Base-by-base conservation (phyloP, 2,888 invertebrate genomes). In the Clepsis dumicolana region DNA sequence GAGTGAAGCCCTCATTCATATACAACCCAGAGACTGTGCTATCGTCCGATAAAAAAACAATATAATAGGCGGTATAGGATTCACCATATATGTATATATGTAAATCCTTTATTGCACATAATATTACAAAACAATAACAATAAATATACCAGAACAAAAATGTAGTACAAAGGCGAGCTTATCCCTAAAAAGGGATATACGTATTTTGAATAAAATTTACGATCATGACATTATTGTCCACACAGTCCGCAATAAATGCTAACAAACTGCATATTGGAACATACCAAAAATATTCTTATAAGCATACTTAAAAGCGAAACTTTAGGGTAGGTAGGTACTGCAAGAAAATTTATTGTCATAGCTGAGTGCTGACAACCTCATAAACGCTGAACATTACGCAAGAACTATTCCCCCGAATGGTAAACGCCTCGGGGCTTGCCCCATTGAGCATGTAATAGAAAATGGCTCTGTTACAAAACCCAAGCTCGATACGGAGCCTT, bases 341-440 rank as follows among this genome's bases (percentile, higher is more conserved):
- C n/a, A 38, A 35, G 35, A 10, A 8, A 48, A 10, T 12, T 14
- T 12, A 48, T 5, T 48, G 18, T 12, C 21, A 21, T 12, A 10
- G 52, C 41, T 35, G 67, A 70, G 5, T 35, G 48, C 48, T 41
- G 68, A 71, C 69, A 66, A 52, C 63, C 65, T 57, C 63, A 63
- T 41, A 66, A 57, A 71, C 56, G 65, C 65, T 48, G 56, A 71
- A 79, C 66, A 80, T 92, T 90, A 86, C 90, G 85, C 84, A 90
- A 93, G 81, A 82, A 79, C 74, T 77, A 76, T 83, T 87, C 87
- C 88, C 84, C 80, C 85, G 85, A 87, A 88, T 82, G 85, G 84
- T 80, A 84, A 82, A 82, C 74, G 85, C 89, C 91, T 83, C 81
- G 76, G 81, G 90, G 83, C 82, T 83, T 85, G 84, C 87, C 85